phyloP scores from a whole-genome alignment of 2,797 vertebrate genomes.

The Diplodus puntazzo region DNA sequence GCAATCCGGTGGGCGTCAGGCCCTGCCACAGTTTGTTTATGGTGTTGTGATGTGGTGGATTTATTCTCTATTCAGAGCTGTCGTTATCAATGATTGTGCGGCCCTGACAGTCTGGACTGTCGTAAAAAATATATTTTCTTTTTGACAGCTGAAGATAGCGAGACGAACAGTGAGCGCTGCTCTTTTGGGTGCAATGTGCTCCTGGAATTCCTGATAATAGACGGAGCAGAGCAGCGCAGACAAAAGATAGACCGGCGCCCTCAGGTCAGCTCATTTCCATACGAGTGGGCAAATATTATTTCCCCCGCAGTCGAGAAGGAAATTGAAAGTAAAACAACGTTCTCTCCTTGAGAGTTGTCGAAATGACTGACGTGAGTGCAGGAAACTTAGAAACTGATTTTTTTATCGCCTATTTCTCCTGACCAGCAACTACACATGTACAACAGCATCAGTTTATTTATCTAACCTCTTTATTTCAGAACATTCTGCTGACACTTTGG shows the following conservation, averaged over 20 bases:
- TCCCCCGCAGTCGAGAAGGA: background rate
- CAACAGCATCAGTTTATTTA: slow-evolving; percentile 1
- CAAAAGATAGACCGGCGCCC: slow-evolving; percentile 30
- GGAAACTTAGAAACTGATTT: background rate
- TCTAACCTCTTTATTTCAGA: background rate
- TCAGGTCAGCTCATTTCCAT: slow-evolving; percentile 36
- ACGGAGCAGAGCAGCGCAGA: slow-evolving; percentile 16
- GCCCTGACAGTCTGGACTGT: slow-evolving; percentile 1
- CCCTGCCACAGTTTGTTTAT: slow-evolving; percentile 12
- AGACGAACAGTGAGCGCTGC: slow-evolving; percentile 6
- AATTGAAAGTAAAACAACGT: slow-evolving; percentile 5
- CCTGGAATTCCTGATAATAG: slow-evolving; percentile 30
- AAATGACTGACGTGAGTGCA: background rate
- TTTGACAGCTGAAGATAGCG: slow-evolving; percentile 23
- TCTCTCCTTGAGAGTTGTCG: slow-evolving; percentile 4
- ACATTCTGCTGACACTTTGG: slow-evolving; percentile 22
- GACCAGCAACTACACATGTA: slow-evolving; percentile 11
- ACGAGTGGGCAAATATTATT: slow-evolving; percentile 15
- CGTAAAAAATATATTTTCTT: slow-evolving; percentile 7
- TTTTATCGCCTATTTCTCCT: background rate
- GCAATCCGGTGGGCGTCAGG: slow-evolving; percentile 29
- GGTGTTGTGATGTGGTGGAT: background rate
- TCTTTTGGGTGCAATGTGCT: slow-evolving; percentile 14
- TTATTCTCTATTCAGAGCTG: background rate
- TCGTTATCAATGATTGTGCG: background rate